Conservation (phyloP, 2,888 invertebrate species). For the Siphlonurus alternatus region DNA sequence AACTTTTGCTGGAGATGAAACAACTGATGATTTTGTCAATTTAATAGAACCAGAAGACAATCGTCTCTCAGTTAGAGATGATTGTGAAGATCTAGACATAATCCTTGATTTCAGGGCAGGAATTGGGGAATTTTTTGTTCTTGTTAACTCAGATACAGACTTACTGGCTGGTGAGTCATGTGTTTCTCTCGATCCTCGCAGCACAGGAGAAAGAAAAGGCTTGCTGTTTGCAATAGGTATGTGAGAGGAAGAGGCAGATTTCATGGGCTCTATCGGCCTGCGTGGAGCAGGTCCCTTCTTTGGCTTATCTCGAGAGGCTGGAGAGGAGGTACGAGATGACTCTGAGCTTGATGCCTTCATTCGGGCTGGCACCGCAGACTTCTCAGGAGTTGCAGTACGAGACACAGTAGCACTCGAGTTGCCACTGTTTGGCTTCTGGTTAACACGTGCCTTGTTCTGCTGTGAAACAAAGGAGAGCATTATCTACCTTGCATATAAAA, state of each 20-base stretch:
- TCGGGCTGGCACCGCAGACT: conserved; percentile 9
- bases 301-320: conserved; percentile 29
- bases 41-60: not conserved
- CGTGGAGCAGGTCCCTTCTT: not conserved
- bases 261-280: not conserved
- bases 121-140: conserved; percentile 1
- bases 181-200: not conserved
- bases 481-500: no score
- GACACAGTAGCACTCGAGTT: conserved; percentile 2
- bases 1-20: not conserved
- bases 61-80: not conserved
- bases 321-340: conserved; percentile 51
- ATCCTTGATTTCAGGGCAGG: not conserved
- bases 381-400: conserved; percentile 10
- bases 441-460: not conserved
- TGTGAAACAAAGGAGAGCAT: conserved; percentile 1
- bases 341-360: conserved; percentile 40
- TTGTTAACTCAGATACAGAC: not conserved
- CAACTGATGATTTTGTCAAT: not conserved
- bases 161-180: not conserved
- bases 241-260: not conserved
- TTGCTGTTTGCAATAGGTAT: not conserved
- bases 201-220: not conserved
- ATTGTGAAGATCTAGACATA: not conserved
- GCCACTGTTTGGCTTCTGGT: conserved; percentile 12